Evolutionary conservation across 2,113 vertebrate genomes (phyloP), one percentile per base, ranked within the genome.

Genomic region (Anhinga rufa): DNA sequence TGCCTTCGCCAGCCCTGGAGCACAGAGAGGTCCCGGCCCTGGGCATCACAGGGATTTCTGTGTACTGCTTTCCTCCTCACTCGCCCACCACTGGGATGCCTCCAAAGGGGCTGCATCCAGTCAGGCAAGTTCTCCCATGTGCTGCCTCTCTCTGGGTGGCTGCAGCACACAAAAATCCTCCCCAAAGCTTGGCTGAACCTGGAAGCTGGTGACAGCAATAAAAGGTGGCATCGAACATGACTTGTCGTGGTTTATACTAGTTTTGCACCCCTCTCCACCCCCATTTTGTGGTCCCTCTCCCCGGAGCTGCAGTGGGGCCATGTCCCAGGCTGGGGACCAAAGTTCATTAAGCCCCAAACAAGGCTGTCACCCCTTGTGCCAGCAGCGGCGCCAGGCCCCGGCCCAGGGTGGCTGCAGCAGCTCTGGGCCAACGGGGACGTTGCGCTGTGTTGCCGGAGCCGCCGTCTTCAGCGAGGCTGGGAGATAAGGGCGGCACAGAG

Each of bases 251-350:
- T 86, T 92, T 76, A 21, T 76, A 74, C 5, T 1, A 3, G 25
- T 29, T 77, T 22, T 64, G 48, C 4, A 17, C 11, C 19, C 42
- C 58, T 77, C 18, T 25, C 31, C 6, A 2, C 8, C 9, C 57
- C 7, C 4, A 2, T 69, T 77, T 80, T 22, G 4, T 28, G 22
- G 17, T 48, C 40, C 26, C 20, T 91, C 31, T 80, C 20, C 54
- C 51, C 3, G 1, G 6, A 68, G 38, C 25, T 76, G 48, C 14
- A 54, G 46, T 2, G 14, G 38, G 42, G 46, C 7, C 26, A 25
- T 0, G 1, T 38, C 42, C 57, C 2, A 0, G 1, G 51, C 55
- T 0, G 0, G 36, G 44, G 17, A 75, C 3, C 0, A 4, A 38
- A 82, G 36, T 12, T 88, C 17, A 5, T 25, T 82, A 52, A 78